Evolutionary conservation across 2,888 invertebrate genomes (phyloP), one percentile per base, ranked within the genome.

Genomic region (Hirudinaria manillensis): DNA sequence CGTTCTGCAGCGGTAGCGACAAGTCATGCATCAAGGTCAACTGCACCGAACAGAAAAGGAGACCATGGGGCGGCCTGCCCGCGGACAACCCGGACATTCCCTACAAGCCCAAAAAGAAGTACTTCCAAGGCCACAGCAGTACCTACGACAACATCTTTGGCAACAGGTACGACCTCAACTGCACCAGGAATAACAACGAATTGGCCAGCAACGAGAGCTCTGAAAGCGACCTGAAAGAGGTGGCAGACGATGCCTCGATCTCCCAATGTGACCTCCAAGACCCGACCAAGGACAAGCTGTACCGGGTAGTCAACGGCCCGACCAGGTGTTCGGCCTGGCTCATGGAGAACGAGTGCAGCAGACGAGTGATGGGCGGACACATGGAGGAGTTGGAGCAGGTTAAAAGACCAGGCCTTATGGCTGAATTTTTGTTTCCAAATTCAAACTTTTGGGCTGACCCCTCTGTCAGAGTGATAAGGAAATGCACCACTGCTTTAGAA

Each of bases 141-240:
- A 73, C 73, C n/a, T 73, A 61, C 34, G 36, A 73, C n/a, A 73
- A 73, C 38, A 56, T 73, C 1, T 73, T 73, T 36, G 73, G 73
- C 32, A 65, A 61, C 65, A 55, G 73, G 13, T 73, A 36, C 55
- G 65, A 34, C 7, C 19, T 36, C n/a, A 73, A 73, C 38, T 32
- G 34, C 16, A 61, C 61, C 55, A 61, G 73, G 24, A 61, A 61
- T 36, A 55, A 61, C 19, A 61, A 65, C 55, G 65, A 34, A 6
- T 3, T 36, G 4, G 61, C 29, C 61, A 29, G 61, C 24, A 61
- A 29, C 61, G 19, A 61, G 29, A 61, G 29, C 24, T 24, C 24
- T 7, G 21, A n/a, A 16, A 65, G 34, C 3, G 19, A 73, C 3
- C 27, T 73, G 36, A 27, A 72, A 19, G 65, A 73, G 13, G 36